Evolutionary conservation across 2,888 invertebrate genomes (phyloP).

Genomic region (Lamellibrachia columna): DNA sequence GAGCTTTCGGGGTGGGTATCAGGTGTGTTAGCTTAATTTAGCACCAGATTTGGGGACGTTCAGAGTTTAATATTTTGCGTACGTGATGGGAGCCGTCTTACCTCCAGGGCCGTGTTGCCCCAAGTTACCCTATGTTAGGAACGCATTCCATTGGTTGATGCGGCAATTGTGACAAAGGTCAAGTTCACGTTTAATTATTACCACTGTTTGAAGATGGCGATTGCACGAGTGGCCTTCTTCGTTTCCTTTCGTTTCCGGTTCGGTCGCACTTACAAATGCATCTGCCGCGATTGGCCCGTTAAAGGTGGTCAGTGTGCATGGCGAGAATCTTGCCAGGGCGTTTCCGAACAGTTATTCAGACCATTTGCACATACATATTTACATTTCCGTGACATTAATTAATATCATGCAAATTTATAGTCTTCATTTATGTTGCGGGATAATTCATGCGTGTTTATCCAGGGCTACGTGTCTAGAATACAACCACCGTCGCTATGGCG

Average conservation of each 20-base stretch:
- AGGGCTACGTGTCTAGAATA: not conserved
- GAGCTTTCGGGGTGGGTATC: no score
- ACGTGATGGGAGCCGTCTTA: no score
- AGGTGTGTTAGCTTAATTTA: no score
- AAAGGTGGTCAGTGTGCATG: not conserved
- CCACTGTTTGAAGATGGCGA: no score
- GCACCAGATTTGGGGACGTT: no score
- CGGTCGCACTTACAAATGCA: not conserved
- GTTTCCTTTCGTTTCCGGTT: not conserved
- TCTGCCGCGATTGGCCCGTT: not conserved
- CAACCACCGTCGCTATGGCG: not conserved
- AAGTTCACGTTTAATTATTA: not conserved
- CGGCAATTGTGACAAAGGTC: not conserved
- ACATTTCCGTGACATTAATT: constrained; percentile 4
- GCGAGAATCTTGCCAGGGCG: not conserved
- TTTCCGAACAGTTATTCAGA: not conserved
- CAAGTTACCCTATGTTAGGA: not conserved
- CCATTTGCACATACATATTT: not conserved
- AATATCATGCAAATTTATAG: not conserved
- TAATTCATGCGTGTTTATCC: not conserved
- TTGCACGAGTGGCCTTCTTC: not conserved
- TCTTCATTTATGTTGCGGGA: not conserved
- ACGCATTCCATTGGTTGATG: not conserved
- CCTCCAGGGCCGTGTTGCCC: no score
- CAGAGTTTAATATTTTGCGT: no score